Base-by-base conservation (phyloP, 2,113 vertebrate genomes). In the Rafetus swinhoei region DNA sequence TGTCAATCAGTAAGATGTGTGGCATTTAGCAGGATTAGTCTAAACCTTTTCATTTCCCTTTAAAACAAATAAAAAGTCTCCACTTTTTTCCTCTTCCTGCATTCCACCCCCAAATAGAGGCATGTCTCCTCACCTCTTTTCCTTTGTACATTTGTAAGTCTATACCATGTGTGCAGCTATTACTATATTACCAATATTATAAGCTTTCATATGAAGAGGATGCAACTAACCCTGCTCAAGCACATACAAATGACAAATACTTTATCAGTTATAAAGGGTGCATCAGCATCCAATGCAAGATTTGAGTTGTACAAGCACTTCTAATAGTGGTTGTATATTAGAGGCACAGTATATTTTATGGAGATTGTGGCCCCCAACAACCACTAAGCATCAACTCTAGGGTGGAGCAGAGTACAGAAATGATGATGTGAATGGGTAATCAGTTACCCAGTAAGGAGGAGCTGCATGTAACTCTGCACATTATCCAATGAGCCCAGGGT, bases 11-110 rank as follows among this genome's bases (percentile, higher is more conserved):
- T 50, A 91, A 95, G 81, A 96, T 93, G 91, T 93, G 85, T 81
- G 91, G 95, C 88, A 96, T 95, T 96, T 95, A 92, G 95, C 62
- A 95, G 95, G 95, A 97, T 97, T 97, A 97, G 95, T 95, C 79
- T 62, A 65, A 65, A 65, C 87, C 87, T 45, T 45, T 45, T 45
- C 45, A 45, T 45, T 90, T 50, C 89, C 76, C 90, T 60, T 57
- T 57, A 57, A 57, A 24, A 21, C 19, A 57, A 57, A 24, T 4
- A 24, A 57, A 57, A 57, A 57, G 22, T 9, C 18, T 57, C 56
- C 56, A 57, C 7, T 80, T 94, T 79, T 14, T 45, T 60, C 77
- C 79, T 79, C 83, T 35, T 74, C 93, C n/a, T 56, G 76, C 29
- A 32, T 3, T 80, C 52, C 83, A 57, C 32, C 32, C 3, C 24